These are phyloP conservation scores for Proterorhinus semilunaris DNA, from an alignment of 2,113 vertebrate genomes.

Conservation along the genomic window DNA sequence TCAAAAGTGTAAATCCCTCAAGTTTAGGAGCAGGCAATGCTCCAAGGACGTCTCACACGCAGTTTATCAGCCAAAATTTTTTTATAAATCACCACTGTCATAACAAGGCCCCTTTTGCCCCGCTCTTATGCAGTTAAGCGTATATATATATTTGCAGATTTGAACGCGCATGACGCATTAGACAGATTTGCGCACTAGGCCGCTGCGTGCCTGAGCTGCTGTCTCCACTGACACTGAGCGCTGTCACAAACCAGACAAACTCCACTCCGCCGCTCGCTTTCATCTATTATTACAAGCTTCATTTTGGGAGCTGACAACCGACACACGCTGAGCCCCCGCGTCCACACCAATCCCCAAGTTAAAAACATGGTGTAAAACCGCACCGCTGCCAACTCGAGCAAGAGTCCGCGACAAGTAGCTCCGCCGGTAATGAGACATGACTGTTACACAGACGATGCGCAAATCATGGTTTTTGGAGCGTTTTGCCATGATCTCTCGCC, in stretches of 20 bases:
- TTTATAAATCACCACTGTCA: too few species aligned
- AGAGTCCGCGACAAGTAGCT: neutral
- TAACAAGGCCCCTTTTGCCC: neutral
- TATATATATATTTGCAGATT: constrained; percentile 7
- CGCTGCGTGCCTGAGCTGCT: constrained; percentile 12
- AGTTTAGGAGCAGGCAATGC: too few species aligned
- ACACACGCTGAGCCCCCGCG: constrained; percentile 16
- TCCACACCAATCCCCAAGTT: constrained; percentile 22
- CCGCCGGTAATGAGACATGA: neutral
- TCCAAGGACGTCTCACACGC: too few species aligned
- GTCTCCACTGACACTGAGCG: constrained; percentile 31
- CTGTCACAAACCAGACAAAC: constrained; percentile 29
- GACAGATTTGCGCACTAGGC: constrained; percentile 13
- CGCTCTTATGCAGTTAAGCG: neutral
- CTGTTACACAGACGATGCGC: neutral
- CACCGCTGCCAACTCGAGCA: neutral
- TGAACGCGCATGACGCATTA: constrained; percentile 31
- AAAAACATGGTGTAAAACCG: constrained; percentile 9
- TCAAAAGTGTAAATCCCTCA: too few species aligned
- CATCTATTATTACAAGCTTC: constrained; percentile 47
- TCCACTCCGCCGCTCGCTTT: constrained; percentile 28
- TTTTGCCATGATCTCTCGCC: too few species aligned
- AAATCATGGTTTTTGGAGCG: too few species aligned
- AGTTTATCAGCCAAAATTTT: too few species aligned
- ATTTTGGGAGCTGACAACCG: constrained; percentile 27